These are phyloP conservation scores for Cenopis cana DNA, from an alignment of 2,888 invertebrate species.

Conservation along the genomic window DNA sequence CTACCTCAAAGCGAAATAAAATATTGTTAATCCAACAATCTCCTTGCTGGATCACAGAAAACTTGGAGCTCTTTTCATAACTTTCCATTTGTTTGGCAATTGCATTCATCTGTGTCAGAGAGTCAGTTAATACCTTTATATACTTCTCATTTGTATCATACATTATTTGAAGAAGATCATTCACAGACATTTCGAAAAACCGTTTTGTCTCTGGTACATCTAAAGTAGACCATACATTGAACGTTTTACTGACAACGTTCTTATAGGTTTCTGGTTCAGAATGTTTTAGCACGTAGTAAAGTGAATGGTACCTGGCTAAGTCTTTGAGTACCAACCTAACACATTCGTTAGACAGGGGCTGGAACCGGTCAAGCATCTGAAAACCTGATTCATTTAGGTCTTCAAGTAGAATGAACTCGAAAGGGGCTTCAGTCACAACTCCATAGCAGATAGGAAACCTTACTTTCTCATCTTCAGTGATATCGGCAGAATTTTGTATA, in stretches of 20 bases:
- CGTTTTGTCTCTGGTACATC: neutral
- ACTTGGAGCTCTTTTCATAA: constrained; percentile 50
- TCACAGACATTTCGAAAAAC: constrained; percentile 46
- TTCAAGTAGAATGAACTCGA: constrained; percentile 63
- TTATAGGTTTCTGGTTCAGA: constrained; percentile 56
- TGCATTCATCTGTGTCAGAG: constrained; percentile 38
- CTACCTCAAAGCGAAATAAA: constrained; percentile 58
- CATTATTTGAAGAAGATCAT: constrained; percentile 46
- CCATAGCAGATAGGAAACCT: constrained; percentile 60
- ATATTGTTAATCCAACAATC: constrained; percentile 67
- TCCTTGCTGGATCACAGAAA: constrained; percentile 60
- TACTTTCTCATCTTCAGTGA: constrained; percentile 55
- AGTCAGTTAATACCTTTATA: constrained; percentile 49
- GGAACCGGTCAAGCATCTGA: constrained; percentile 57
- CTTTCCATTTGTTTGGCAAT: constrained; percentile 45
- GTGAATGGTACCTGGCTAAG: constrained; percentile 61
- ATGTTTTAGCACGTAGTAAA: constrained; percentile 60
- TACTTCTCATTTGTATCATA: constrained; percentile 49
- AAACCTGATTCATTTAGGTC: constrained; percentile 57
- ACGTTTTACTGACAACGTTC: constrained; percentile 47
- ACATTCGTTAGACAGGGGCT: constrained; percentile 53
- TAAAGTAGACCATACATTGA: constrained; percentile 47
- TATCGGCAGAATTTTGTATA: constrained; percentile 55
- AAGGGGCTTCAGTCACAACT: constrained; percentile 49
- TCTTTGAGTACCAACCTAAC: constrained; percentile 57